Percentiles rank a stretch among this genome's conserved stretches.
Conservation (phyloP, 2,888 invertebrate species). For the Lamellibrachia columna region DNA sequence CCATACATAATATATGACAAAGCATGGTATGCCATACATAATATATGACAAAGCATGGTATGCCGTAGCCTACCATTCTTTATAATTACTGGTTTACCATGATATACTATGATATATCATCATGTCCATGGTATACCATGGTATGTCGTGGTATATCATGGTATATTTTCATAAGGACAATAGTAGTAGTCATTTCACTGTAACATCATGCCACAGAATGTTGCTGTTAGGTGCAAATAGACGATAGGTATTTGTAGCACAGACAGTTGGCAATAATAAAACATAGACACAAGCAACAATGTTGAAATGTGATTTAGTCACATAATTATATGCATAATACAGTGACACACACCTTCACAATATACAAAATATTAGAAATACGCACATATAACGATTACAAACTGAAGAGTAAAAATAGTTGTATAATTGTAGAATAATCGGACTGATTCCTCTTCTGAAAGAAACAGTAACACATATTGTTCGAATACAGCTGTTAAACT, state of each 20-base stretch:
- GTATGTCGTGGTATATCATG: too few species aligned
- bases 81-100: too few species aligned
- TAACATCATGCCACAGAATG: background rate
- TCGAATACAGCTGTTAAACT: background rate
- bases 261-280: background rate
- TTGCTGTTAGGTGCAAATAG: background rate
- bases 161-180: too few species aligned
- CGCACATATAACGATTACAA: background rate
- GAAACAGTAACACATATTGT: background rate
- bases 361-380: background rate
- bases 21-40: too few species aligned
- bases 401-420: background rate
- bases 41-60: too few species aligned
- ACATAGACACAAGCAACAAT: background rate
- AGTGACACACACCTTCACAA: background rate
- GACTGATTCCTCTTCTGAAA: background rate
- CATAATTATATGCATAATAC: background rate
- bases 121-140: too few species aligned
- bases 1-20: too few species aligned
- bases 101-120: too few species aligned
- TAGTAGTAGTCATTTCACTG: too few species aligned
- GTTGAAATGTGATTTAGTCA: background rate
- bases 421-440: background rate
- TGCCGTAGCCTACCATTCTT: too few species aligned
- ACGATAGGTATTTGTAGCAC: background rate